Conservation (phyloP, 2,113 vertebrate species). For the Pholis gunnellus region DNA sequence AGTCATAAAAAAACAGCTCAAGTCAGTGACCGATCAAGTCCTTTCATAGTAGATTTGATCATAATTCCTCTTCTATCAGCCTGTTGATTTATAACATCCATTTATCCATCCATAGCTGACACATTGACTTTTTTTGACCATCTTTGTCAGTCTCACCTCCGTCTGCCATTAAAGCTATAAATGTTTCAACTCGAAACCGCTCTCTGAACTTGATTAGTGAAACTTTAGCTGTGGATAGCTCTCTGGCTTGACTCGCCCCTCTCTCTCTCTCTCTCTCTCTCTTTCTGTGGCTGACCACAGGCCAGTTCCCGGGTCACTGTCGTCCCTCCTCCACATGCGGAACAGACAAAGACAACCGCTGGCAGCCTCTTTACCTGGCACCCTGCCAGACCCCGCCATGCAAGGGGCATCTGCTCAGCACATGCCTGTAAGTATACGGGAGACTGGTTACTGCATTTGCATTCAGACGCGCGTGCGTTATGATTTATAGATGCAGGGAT, state of each 20-base stretch:
- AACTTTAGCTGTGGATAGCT: slow-evolving; percentile 45
- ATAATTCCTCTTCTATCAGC: not conserved
- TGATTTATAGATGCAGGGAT: slow-evolving; percentile 58
- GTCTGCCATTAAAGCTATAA: slow-evolving; percentile 40
- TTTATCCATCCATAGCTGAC: not conserved
- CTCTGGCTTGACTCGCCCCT: slow-evolving; percentile 29
- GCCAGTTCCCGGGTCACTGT: slow-evolving; percentile 92
- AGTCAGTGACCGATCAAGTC: not conserved
- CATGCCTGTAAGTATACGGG: slow-evolving; percentile 89
- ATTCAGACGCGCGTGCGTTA: slow-evolving; percentile 15
- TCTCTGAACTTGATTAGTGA: slow-evolving; percentile 49
- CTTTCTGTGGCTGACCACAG: slow-evolving; percentile 75
- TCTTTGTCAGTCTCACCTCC: slow-evolving; percentile 6
- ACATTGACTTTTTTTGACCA: not conserved
- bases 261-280: slow-evolving; percentile 17
- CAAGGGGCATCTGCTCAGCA: slow-evolving; percentile 93
- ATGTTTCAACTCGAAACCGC: slow-evolving; percentile 57
- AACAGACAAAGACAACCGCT: slow-evolving; percentile 96
- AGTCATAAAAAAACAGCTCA: not conserved
- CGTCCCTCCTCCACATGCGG: slow-evolving; percentile 93
- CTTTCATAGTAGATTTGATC: not conserved
- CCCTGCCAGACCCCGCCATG: slow-evolving; percentile 94
- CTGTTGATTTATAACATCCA: not conserved
- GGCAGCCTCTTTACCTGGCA: slow-evolving; percentile 95
- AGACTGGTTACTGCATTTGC: slow-evolving; percentile 10